Percentiles rank a stretch among this genome's conserved stretches.
Conservation (phyloP, 1,140 invertebrate species). For the Zaprionus kolodkinae region DNA sequence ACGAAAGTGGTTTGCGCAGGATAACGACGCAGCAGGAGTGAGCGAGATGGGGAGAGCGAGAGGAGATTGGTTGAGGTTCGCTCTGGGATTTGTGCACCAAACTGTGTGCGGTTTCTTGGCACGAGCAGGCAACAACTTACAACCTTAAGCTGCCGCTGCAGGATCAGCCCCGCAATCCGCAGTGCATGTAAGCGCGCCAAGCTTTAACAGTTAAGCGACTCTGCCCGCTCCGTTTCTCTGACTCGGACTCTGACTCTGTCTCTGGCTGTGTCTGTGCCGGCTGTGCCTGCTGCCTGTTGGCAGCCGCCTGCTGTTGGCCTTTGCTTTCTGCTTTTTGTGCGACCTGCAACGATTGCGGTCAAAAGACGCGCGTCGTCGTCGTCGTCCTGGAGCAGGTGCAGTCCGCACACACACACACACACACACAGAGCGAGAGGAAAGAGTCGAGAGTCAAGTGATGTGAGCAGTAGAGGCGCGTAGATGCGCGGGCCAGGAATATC, state of each 20-base stretch:
- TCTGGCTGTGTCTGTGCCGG: too few species aligned
- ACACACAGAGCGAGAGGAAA: neutral
- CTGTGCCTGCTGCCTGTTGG: neutral
- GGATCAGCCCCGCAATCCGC: conserved; percentile 19
- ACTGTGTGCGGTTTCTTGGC: conserved; percentile 59
- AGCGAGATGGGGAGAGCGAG: neutral
- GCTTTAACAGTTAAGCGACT: conserved; percentile 65
- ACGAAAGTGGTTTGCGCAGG: conserved; percentile 77
- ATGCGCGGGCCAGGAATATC: conserved; percentile 9
- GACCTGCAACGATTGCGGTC: conserved; percentile 73
- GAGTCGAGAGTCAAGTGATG: neutral
- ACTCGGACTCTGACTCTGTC: neutral
- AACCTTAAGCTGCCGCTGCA: conserved; percentile 1
- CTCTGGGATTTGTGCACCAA: conserved; percentile 52
- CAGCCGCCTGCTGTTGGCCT: conserved; percentile 26
- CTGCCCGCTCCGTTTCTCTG: too few species aligned
- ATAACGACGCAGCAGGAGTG: conserved; percentile 38
- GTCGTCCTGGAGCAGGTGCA: conserved; percentile 39
- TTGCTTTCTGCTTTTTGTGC: conserved; percentile 44
- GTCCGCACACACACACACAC: conserved; percentile 24
- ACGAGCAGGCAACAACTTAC: conserved; percentile 32
- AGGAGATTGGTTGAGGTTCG: neutral
- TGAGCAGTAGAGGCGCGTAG: conserved; percentile 7
- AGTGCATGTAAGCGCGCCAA: conserved; percentile 64
- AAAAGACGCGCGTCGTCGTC: conserved; percentile 75